Evolutionary conservation across 2,113 vertebrate genomes (phyloP).

Genomic region (Phodopus roborovskii): DNA sequence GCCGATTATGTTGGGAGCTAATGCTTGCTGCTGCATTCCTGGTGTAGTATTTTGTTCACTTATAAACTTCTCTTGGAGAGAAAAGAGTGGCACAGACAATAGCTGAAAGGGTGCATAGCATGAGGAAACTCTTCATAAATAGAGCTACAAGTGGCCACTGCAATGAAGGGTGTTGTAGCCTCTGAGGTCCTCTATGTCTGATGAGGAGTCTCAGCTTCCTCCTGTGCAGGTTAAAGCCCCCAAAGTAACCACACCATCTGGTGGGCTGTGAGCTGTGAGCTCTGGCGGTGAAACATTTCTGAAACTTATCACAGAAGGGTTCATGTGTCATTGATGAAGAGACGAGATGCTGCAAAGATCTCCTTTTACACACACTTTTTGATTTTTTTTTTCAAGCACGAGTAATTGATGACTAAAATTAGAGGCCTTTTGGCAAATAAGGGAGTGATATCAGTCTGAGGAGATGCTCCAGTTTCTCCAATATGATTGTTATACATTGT

Average conservation of each 20-base stretch:
- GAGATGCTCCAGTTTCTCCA: not conserved
- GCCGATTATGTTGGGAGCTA: not conserved
- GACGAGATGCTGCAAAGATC: not conserved
- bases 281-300: not conserved
- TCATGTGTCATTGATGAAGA: not conserved
- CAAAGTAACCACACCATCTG: not conserved
- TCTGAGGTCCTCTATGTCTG: not conserved
- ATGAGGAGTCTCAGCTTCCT: not conserved
- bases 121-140: not conserved
- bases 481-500: not conserved
- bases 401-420: not conserved
- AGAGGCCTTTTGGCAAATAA: not conserved
- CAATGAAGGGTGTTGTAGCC: not conserved
- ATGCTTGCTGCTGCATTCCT: not conserved
- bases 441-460: not conserved
- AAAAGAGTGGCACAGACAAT: not conserved
- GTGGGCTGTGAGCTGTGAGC: not conserved
- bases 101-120: not conserved
- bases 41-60: not conserved
- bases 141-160: not conserved
- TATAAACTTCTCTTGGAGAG: not conserved
- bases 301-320: not conserved
- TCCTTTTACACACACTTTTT: not conserved
- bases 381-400: not conserved
- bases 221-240: accelerated